Base-by-base conservation (phyloP, 2,113 vertebrate species). In the Panthera leo region DNA sequence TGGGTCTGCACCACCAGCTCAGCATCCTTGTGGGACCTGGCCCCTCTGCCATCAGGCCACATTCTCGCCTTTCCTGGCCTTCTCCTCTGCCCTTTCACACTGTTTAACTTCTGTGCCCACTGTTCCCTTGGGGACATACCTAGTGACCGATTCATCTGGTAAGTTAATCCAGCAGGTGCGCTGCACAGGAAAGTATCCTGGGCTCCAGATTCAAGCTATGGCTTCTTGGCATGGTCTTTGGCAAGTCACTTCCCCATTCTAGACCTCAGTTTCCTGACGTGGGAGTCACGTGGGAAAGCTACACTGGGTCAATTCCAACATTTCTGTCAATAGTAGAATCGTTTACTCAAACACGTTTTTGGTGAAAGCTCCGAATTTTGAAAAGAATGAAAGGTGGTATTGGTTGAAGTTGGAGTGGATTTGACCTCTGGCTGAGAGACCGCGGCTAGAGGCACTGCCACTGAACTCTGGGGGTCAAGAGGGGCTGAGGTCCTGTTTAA, bases 11-110 rank as follows among this genome's bases (percentile, higher is more conserved):
- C 63, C 67, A 3, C 27, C 23, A 15, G 10, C 31, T n/a, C 55
- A 42, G 34, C 15, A n/a, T 14, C 48, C 6, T 95, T 0, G 0
- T 1, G 9, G 85, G 27, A 23, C 12, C 19, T 0, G 2, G 21
- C 5, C 8, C 5, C 67, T 48, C 48, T 70, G 55, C 58, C 9
- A 5, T 7, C 34, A 51, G 42, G 29, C 19, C 53, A 23, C 3
- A 42, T 6, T 10, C 10, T n/a, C 2, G 0, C 8, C 23, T 76
- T 53, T 70, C 27, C 16, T 0, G 0, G 34, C 53, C 34, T 34
- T 61, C 18, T 71, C 25, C 16, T n/a, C 51, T 45, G 25, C 27
- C 18, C 21, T 15, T 19, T 6, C 25, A 85, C 0, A 6, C 39
- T 6, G 16, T 78, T 39, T 48, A 12, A 58, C 12, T 21, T 34